These are phyloP conservation scores for Scaptomyza cyrtandrae DNA, from an alignment of 2,888 invertebrate species.

Conservation along the genomic window DNA sequence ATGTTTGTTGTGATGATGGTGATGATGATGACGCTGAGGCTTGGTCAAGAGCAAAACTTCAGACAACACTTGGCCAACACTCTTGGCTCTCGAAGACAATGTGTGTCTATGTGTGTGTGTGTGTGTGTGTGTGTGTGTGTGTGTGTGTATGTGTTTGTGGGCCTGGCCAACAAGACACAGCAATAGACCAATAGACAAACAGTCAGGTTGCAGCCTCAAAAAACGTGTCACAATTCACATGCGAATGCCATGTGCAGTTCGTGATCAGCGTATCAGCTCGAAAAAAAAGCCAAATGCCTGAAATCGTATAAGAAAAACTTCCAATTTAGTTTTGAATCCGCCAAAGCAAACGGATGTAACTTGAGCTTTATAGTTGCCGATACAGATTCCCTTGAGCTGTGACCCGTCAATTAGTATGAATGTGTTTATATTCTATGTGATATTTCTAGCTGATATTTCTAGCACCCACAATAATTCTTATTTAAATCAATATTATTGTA, in stretches of 20 bases:
- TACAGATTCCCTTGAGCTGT: constrained; percentile 31
- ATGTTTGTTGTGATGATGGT: constrained; percentile 7
- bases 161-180: constrained; percentile 19
- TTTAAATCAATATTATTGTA: too few species aligned
- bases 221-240: constrained; percentile 64
- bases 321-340: constrained; percentile 23
- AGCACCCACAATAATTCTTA: constrained; percentile 4
- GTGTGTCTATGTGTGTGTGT: not conserved
- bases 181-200: constrained; percentile 23
- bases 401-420: constrained; percentile 14
- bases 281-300: constrained; percentile 31
- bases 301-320: constrained; percentile 35
- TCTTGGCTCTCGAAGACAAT: constrained; percentile 5
- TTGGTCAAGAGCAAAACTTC: constrained; percentile 65
- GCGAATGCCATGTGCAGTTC: constrained; percentile 50
- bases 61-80: constrained; percentile 16
- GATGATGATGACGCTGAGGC: constrained; percentile 35
- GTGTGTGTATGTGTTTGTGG: constrained; percentile 8
- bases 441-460: not conserved
- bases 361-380: constrained; percentile 15
- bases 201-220: constrained; percentile 47
- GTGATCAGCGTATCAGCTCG: constrained; percentile 50
- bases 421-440: not conserved
- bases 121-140: constrained; percentile 17
- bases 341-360: constrained; percentile 21